These are phyloP conservation scores for Macrostomum lignano DNA, from an alignment of 1,140 invertebrate species.

Conservation along the genomic window DNA sequence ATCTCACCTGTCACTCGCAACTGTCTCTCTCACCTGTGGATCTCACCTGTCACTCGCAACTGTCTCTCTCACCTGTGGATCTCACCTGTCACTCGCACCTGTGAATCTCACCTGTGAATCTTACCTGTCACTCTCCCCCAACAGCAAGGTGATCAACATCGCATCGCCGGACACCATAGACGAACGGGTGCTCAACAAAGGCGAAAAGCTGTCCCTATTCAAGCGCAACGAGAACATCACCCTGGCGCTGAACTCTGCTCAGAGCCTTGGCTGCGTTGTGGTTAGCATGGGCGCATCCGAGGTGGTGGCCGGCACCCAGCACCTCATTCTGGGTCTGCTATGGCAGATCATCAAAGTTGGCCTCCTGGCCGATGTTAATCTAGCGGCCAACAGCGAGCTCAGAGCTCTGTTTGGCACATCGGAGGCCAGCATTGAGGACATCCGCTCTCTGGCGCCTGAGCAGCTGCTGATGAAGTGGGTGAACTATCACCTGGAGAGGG, in stretches of 20 bases:
- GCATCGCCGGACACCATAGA: too few species aligned
- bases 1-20: too few species aligned
- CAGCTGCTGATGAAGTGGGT: constrained; percentile 86
- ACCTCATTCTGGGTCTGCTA: constrained; percentile 70
- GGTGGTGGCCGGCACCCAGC: constrained; percentile 64
- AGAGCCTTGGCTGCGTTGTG: constrained; percentile 87
- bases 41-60: too few species aligned
- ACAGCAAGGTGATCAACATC: too few species aligned
- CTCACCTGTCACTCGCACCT: too few species aligned
- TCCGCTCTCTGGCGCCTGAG: constrained; percentile 81
- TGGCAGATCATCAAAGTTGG: constrained; percentile 99
- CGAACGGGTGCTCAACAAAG: too few species aligned
- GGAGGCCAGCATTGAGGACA: constrained; percentile 75
- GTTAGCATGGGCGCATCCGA: constrained; percentile 93
- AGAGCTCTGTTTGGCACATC: constrained; percentile 54
- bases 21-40: too few species aligned
- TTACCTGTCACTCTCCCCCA: too few species aligned
- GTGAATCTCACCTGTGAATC: too few species aligned
- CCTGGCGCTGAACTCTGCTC: constrained; percentile 65
- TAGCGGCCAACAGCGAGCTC: constrained; percentile 77
- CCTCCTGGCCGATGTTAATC: constrained; percentile 81
- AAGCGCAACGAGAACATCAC: constrained; percentile 81
- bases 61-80: too few species aligned
- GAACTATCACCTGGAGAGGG: constrained; percentile 70
- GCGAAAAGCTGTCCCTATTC: too few species aligned